These are phyloP conservation scores for Folsomia candida DNA, from an alignment of 2,888 invertebrate species.

Conservation along the genomic window DNA sequence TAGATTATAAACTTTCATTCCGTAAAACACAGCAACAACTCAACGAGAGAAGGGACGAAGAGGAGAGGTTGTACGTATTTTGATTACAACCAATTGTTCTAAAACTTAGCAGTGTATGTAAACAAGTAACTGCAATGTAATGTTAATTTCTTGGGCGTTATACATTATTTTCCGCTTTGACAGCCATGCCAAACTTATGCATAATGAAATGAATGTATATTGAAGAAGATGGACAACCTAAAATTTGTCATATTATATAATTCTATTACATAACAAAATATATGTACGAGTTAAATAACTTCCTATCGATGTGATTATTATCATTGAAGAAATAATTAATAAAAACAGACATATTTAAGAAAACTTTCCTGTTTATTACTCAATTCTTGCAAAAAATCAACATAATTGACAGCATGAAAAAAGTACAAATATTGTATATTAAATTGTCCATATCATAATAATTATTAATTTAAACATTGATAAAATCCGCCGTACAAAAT, in stretches of 20 bases:
- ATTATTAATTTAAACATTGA: not conserved
- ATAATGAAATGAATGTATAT: not conserved
- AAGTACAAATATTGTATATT: no score
- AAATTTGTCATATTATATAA: not conserved
- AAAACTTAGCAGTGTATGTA: not conserved
- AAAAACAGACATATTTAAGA: not conserved
- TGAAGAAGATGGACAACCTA: not conserved
- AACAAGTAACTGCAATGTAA: no score
- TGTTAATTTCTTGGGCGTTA: no score
- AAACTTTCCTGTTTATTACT: not conserved
- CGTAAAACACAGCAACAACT: constrained; percentile 5
- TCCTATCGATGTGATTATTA: constrained; percentile 7
- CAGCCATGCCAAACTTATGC: not conserved
- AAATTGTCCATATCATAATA: no score
- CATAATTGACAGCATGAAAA: not conserved
- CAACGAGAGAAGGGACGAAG: no score
- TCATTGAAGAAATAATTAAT: constrained; percentile 1
- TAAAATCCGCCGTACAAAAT: no score
- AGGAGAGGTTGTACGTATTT: not conserved
- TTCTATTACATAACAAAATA: constrained; percentile 1
- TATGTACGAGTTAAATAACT: not conserved
- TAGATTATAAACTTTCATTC: not conserved
- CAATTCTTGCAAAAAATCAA: not conserved
- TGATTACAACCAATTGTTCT: not conserved
- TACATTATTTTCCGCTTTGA: not conserved